Evolutionary conservation across 2,888 invertebrate genomes (phyloP).

Genomic region (Sesia bembeciformis): DNA sequence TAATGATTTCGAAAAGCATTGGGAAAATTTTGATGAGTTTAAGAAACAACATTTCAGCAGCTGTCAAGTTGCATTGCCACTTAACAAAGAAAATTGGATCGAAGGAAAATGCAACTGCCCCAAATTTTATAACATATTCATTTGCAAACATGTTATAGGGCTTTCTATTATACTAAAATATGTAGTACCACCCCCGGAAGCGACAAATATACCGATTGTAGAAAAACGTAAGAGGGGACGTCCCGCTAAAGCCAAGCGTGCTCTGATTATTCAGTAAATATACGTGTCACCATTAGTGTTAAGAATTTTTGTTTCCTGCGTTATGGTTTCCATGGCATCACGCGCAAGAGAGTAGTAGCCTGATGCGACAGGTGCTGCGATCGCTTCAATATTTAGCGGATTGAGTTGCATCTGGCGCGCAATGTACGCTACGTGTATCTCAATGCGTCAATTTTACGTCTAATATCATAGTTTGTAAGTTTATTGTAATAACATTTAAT

Average conservation of each 20-base stretch:
- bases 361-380: no score
- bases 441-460: no score
- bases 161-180: not conserved
- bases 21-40: not conserved
- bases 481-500: no score
- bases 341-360: no score
- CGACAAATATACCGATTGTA: not conserved
- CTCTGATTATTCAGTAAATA: not conserved
- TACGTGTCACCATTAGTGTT: no score
- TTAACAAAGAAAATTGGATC: not conserved
- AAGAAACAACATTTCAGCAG: not conserved
- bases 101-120: not conserved
- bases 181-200: not conserved
- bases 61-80: not conserved
- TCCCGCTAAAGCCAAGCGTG: not conserved
- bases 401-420: no score
- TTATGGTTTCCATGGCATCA: no score
- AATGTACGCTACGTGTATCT: no score
- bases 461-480: no score
- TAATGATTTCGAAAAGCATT: not conserved
- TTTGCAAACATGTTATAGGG: not conserved
- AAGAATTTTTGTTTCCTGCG: no score
- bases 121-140: not conserved
- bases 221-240: not conserved
- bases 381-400: no score